Conservation (phyloP, 2,113 vertebrate species). For the Odobenus rosmarus region DNA sequence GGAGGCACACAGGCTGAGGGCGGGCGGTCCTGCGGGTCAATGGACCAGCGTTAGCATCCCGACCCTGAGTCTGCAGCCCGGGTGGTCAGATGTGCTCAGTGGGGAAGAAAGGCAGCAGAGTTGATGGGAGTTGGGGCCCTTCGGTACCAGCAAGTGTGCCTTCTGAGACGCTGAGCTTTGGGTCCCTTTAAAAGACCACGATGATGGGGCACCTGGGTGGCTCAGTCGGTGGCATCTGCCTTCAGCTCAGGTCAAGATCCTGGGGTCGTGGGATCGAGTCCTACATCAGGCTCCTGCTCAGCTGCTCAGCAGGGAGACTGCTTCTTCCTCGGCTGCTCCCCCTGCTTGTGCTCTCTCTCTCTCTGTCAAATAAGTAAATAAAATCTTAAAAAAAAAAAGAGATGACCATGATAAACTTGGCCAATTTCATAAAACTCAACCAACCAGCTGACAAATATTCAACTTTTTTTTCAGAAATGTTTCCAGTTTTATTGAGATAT, state of each 20-base stretch:
- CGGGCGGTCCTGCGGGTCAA: fast-evolving
- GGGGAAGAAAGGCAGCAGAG: neutral
- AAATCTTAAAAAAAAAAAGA: neutral
- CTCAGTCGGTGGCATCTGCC: neutral
- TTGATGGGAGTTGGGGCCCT: too few relatives aligned
- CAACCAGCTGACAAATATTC: neutral
- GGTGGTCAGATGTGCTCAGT: fast-evolving
- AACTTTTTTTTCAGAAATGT: neutral
- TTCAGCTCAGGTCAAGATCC: neutral
- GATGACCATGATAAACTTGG: neutral
- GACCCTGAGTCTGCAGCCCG: neutral
- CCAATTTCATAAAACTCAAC: neutral
- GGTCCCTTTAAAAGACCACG: neutral
- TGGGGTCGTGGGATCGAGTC: too few relatives aligned
- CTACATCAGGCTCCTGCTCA: too few relatives aligned
- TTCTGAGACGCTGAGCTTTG: neutral
- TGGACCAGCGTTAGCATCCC: too few relatives aligned
- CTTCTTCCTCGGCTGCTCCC: too few relatives aligned
- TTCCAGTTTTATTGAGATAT: neutral
- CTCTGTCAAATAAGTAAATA: neutral
- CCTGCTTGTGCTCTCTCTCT: too few relatives aligned
- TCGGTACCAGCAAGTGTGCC: fast-evolving
- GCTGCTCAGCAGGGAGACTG: too few relatives aligned
- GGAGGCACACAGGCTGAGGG: neutral
- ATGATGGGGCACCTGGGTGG: neutral